phyloP scores from a whole-genome alignment of 2,888 invertebrate genomes.

The Desoria tigrina region DNA sequence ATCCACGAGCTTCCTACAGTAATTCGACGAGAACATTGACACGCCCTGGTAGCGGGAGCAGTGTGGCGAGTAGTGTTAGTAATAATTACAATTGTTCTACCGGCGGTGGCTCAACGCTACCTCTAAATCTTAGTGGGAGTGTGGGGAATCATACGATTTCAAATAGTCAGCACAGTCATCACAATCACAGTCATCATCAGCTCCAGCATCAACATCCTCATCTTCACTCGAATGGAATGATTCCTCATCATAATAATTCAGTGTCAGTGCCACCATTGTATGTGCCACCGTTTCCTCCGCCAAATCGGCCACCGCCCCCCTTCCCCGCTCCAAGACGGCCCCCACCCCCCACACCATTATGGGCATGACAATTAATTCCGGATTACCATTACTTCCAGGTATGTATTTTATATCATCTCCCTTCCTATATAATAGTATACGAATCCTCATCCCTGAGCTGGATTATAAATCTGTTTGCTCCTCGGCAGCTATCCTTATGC shows the following conservation, averaged over 20 bases:
- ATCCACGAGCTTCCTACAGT: slow-evolving; percentile 60
- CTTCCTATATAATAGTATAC: neutral
- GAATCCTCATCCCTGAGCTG: neutral
- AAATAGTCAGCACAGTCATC: slow-evolving; percentile 12
- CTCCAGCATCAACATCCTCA: slow-evolving; percentile 29
- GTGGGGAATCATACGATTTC: slow-evolving; percentile 16
- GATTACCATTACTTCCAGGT: slow-evolving; percentile 51
- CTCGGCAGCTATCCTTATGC: slow-evolving; percentile 32
- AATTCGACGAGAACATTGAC: slow-evolving; percentile 28
- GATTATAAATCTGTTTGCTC: slow-evolving; percentile 20
- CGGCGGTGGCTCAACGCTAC: slow-evolving; percentile 33
- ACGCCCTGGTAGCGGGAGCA: slow-evolving; percentile 38
- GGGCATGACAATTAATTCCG: slow-evolving; percentile 47
- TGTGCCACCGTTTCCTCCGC: slow-evolving; percentile 52
- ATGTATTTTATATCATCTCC: slow-evolving; percentile 1
- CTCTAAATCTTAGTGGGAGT: slow-evolving; percentile 33
- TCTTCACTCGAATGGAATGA: slow-evolving; percentile 25
- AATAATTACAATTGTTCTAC: slow-evolving; percentile 38
- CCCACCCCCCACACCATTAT: slow-evolving; percentile 50
- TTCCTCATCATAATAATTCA: slow-evolving; percentile 21
- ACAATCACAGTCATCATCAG: slow-evolving; percentile 28
- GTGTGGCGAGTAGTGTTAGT: slow-evolving; percentile 38
- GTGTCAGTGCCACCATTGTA: slow-evolving; percentile 46
- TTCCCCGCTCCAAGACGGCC: slow-evolving; percentile 51
- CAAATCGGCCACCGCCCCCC: slow-evolving; percentile 51